Conservation (phyloP, 2,797 vertebrate species). For the Semotilus atromaculatus region DNA sequence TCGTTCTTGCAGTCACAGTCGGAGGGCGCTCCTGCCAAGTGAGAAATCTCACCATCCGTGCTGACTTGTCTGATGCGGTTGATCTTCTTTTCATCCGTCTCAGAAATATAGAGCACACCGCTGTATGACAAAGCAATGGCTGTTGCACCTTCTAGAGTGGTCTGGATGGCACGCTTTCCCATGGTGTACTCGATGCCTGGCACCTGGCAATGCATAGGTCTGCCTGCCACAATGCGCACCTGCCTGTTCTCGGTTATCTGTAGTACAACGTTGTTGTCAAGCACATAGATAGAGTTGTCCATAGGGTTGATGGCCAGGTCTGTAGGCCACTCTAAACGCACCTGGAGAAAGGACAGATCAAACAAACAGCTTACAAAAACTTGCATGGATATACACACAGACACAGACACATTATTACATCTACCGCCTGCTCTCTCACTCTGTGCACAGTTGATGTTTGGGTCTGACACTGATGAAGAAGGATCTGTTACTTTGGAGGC, state of each 20-base stretch:
- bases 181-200: conserved; percentile 91
- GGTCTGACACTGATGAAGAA: conserved; percentile 64
- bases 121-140: conserved; percentile 95
- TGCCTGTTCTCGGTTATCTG: conserved; percentile 96
- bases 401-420: conserved; percentile 41
- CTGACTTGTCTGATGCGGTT: conserved; percentile 96
- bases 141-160: conserved; percentile 92
- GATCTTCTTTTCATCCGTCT: conserved; percentile 97
- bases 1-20: conserved; percentile 99
- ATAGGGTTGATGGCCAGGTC: conserved; percentile 97
- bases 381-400: conserved; percentile 28
- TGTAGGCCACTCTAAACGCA: conserved; percentile 97
- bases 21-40: conserved; percentile 90
- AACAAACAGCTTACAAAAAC: conserved; percentile 17
- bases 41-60: conserved; percentile 94
- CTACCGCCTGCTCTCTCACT: conserved; percentile 37
- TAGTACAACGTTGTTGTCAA: conserved; percentile 97
- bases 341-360: conserved; percentile 73
- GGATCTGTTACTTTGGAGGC: conserved; percentile 59
- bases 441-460: conserved; percentile 31
- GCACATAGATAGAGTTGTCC: conserved; percentile 97
- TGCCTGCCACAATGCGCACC: conserved; percentile 93
- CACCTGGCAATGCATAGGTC: conserved; percentile 98
- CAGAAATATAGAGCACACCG: conserved; percentile 93
- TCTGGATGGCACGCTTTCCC: conserved; percentile 92